These are phyloP conservation scores for Eupleurogrammus muticus DNA, from an alignment of 2,797 vertebrate genomes.

Conservation along the genomic window DNA sequence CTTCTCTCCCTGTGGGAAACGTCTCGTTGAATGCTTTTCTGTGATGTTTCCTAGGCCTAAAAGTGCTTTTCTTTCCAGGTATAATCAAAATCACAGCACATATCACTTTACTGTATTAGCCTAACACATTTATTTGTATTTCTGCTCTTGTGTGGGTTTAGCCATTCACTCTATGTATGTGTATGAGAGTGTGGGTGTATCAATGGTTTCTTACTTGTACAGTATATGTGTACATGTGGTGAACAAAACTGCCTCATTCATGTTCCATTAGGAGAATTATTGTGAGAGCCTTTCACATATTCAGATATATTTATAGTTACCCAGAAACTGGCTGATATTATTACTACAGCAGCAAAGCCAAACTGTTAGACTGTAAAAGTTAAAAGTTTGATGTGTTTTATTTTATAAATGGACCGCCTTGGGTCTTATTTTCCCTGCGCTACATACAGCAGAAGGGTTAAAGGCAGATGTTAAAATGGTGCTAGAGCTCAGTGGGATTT, in stretches of 20 bases:
- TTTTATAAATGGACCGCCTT: not conserved
- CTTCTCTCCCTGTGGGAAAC: constrained; percentile 36
- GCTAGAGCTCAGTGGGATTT: not conserved
- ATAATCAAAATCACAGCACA: constrained; percentile 10
- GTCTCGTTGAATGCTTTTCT: too few species aligned
- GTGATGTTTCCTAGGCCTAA: constrained; percentile 43
- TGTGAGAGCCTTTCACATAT: not conserved
- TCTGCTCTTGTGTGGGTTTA: constrained; percentile 6
- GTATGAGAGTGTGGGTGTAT: not conserved
- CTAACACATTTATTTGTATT: not conserved
- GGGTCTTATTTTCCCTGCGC: not conserved
- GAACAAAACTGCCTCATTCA: not conserved
- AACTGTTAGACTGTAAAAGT: too few species aligned
- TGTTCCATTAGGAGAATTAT: not conserved
- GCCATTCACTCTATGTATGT: constrained; percentile 1
- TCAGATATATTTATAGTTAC: not conserved
- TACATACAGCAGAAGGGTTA: not conserved
- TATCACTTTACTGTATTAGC: constrained; percentile 3
- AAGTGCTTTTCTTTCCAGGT: not conserved
- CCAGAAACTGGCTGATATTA: not conserved
- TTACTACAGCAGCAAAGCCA: not conserved
- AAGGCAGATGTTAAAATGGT: not conserved
- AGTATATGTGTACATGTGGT: not conserved
- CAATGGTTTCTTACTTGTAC: not conserved
- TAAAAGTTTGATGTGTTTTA: not conserved